phyloP scores from a whole-genome alignment of 2,888 invertebrate genomes.

The Erebia epiphron region DNA sequence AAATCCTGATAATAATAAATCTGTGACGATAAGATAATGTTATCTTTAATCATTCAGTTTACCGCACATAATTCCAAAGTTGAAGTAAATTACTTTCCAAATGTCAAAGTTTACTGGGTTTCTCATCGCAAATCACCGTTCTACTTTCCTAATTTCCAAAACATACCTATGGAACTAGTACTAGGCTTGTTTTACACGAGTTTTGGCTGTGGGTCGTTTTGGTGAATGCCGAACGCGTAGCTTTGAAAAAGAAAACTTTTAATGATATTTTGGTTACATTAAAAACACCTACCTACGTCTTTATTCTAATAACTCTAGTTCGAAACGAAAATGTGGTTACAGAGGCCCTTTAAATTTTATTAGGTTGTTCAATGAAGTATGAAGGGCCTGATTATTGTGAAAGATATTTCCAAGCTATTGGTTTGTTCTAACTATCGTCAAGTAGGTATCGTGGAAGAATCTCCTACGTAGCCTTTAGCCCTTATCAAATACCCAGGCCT shows the following conservation, averaged over 20 bases:
- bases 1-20: neutral
- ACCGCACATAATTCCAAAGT: constrained; percentile 2
- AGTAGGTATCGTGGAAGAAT: too few relatives aligned
- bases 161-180: constrained; percentile 17
- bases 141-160: constrained; percentile 18
- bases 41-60: constrained; percentile 19
- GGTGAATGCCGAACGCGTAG: constrained; percentile 15
- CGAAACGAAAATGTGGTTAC: neutral
- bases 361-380: neutral
- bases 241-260: constrained; percentile 33
- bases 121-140: constrained; percentile 20
- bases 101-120: constrained; percentile 28
- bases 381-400: neutral
- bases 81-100: constrained; percentile 26
- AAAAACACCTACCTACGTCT: neutral
- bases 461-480: too few relatives aligned
- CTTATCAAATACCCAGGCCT: too few relatives aligned
- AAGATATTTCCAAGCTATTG: neutral
- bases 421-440: too few relatives aligned
- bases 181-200: constrained; percentile 7
- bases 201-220: constrained; percentile 9
- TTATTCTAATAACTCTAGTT: neutral
- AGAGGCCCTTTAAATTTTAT: too few relatives aligned
- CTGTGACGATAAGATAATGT: constrained; percentile 2
- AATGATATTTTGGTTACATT: constrained; percentile 30